Base-by-base conservation (phyloP, 2,113 vertebrate species). In the Hydrochoerus hydrochaeris region DNA sequence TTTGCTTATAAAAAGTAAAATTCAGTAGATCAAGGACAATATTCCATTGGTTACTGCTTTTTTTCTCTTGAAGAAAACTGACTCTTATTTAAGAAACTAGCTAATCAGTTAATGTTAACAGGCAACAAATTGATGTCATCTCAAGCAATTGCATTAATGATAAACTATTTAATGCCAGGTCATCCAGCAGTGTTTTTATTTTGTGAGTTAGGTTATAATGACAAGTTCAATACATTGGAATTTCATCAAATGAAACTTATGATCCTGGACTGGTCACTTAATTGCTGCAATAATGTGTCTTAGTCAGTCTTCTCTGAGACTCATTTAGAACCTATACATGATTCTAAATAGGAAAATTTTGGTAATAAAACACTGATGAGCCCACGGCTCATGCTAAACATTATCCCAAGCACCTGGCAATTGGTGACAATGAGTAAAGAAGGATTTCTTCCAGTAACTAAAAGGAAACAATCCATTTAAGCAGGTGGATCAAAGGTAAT, bases 1-100 rank as follows among this genome's bases (percentile, higher is more conserved):
- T 41, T 83, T 52, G 19, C 78, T 86, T 73, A 54, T 78, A 60
- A 86, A 94, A 92, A 58, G 60, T 67, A 2, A 0, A 60, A 3
- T n/a, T 49, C 28, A 65, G 24, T 10, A 54, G 89, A 41, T 20
- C 65, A 88, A 57, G 14, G 38, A 38, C 67, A 80, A 4, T n/a
- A 49, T 28, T 94, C 5, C 6, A 62, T 49, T 49, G 35, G 8
- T 71, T 38, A 28, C n/a, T 38, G 11, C 22, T 35, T 73, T 22
- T 22, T 57, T 62, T 16, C 8, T 35, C 65, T 58, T 69, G 57
- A 81, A 86, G 10, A 73, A 77, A 26, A 65, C 3, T 16, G 44
- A 81, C 38, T 65, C 7, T 46, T 19, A 20, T 63, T 95, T 73
- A 32, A 85, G 83, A 91, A 95, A 84, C 32, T 17, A 78, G 49